Evolutionary conservation across 2,888 invertebrate genomes (phyloP).

Genomic region (Entomobrya proxima): DNA sequence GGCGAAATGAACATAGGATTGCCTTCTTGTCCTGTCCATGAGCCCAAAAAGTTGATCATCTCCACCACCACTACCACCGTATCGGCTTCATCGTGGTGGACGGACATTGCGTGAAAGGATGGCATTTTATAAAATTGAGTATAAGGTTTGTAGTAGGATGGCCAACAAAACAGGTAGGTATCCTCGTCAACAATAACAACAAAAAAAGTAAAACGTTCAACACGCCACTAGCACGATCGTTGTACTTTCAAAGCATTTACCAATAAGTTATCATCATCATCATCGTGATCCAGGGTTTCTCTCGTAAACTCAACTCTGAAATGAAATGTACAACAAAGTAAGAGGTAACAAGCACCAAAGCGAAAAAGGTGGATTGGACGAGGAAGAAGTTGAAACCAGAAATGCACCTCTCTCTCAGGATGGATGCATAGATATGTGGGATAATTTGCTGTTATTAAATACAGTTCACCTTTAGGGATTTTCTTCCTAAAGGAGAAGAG

Average conservation of each 20-base stretch:
- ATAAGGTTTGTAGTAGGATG: background rate
- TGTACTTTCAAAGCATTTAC: background rate
- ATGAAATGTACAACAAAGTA: background rate
- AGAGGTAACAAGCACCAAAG: background rate
- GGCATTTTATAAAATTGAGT: background rate
- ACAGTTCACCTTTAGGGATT: conserved; percentile 5
- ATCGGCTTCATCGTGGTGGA: background rate
- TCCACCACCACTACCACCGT: too few species aligned
- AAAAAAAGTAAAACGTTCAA: conserved; percentile 38
- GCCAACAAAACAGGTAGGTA: conserved; percentile 49
- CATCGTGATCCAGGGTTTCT: conserved; percentile 16
- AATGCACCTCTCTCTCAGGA: conserved; percentile 24
- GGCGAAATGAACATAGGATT: conserved; percentile 21
- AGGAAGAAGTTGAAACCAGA: conserved; percentile 29
- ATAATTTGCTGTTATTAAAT: conserved; percentile 14
- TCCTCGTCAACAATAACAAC: conserved; percentile 37
- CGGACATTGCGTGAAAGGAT: conserved; percentile 13
- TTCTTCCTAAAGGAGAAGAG: background rate
- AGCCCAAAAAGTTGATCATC: conserved; percentile 4
- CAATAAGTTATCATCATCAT: conserved; percentile 1
- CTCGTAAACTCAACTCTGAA: too few species aligned
- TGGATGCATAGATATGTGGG: background rate
- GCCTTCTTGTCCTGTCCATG: conserved; percentile 36
- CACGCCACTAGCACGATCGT: conserved; percentile 22
- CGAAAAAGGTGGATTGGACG: background rate